Conservation (phyloP, 2,888 invertebrate genomes). For the Nemoura dubitans region DNA sequence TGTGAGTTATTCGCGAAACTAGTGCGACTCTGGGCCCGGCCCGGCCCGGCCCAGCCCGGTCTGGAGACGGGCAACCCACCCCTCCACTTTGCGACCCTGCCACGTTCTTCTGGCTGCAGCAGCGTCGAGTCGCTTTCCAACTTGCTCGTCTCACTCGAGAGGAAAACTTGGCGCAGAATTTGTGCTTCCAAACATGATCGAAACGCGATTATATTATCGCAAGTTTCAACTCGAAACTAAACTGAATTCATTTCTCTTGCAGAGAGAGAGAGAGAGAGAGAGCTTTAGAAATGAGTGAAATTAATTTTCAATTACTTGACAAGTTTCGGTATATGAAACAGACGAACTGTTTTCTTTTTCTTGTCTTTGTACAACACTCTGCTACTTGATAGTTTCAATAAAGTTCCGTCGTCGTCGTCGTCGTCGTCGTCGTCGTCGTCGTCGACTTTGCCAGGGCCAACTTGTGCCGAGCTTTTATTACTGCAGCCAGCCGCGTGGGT, state of each 20-base stretch:
- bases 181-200: conserved; percentile 12
- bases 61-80: background rate
- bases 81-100: background rate
- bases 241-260: background rate
- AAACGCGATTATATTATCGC: conserved; percentile 4
- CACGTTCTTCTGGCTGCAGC: background rate
- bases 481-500: background rate
- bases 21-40: background rate
- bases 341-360: background rate
- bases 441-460: background rate
- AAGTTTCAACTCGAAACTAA: conserved; percentile 12
- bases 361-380: background rate
- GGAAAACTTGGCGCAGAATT: background rate
- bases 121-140: background rate
- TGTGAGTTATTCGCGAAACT: conserved; percentile 1
- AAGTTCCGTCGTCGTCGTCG: background rate
- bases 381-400: background rate
- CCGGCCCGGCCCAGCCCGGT: background rate
- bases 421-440: background rate
- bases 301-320: conserved; percentile 12
- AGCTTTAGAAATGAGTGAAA: background rate
- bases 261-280: background rate
- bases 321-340: conserved; percentile 8
- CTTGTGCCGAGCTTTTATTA: background rate
- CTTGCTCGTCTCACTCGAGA: conserved; percentile 5